Evolutionary conservation across 1,140 invertebrate species (phyloP), one percentile per base, ranked within the genome.

Genomic region (Panulirus ornatus): DNA sequence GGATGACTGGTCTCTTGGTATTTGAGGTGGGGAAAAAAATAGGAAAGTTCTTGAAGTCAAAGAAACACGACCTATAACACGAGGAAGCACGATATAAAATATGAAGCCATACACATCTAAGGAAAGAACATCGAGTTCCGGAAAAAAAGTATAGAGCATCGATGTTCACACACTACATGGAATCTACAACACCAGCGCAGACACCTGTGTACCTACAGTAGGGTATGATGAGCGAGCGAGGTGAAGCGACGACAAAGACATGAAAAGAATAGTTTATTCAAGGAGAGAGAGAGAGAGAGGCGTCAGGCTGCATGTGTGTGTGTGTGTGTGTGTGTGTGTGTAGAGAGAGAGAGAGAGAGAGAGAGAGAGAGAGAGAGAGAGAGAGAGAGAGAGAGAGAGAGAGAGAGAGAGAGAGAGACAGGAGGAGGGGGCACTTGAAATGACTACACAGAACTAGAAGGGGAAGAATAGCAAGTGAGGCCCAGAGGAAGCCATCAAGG

Each of bases 311-410:
- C n/a, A n/a, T n/a, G n/a, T n/a, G n/a, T n/a, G n/a, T n/a, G n/a
- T n/a, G n/a, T n/a, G n/a, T n/a, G n/a, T n/a, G n/a, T n/a, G n/a
- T n/a, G n/a, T n/a, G n/a, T n/a, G n/a, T n/a, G n/a, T n/a, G n/a
- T n/a, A n/a, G n/a, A n/a, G n/a, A n/a, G n/a, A n/a, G n/a, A n/a
- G n/a, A n/a, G n/a, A 47, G 42, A 47, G 30, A 47, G 76, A 34
- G 30, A 47, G 42, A 47, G 76, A 34, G 30, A 38, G 78, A 81
- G 78, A 54, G 51, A 58, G 34, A 54, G 27, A 82, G 27, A 36
- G 27, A 34, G 22, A 70, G 36, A 40, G 81, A 42, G 36, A 66
- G 63, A 40, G n/a, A 84, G 54, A 66, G 81, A 84, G n/a, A 40
- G 34, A 81, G 0, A 81, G 44, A 54, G 42, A 54, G 22, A 6